Percentiles rank a stretch among this genome's conserved stretches.
Conservation (phyloP, 2,797 vertebrate genomes). For the Chiloscyllium punctatum region DNA sequence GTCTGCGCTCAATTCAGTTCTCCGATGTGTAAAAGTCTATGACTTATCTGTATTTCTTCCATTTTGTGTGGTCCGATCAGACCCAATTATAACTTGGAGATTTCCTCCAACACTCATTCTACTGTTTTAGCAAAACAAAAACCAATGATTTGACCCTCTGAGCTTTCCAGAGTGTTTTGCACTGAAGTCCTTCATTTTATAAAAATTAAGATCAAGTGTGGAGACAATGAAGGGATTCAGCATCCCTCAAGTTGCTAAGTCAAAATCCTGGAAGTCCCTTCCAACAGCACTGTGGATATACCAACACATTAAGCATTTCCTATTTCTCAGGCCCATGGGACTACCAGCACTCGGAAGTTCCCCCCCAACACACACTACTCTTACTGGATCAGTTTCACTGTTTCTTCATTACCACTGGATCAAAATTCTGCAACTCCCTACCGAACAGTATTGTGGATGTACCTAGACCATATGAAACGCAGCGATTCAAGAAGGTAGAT, state of each 20-base stretch:
- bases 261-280: too few relatives aligned
- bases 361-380: too few relatives aligned
- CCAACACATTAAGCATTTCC: background rate
- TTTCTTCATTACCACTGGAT: too few relatives aligned
- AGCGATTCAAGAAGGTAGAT: too few relatives aligned
- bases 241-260: background rate
- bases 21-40: background rate
- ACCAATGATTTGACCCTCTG: background rate
- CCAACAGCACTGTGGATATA: too few relatives aligned
- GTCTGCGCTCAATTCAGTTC: background rate
- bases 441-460: too few relatives aligned
- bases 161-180: background rate
- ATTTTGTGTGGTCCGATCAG: background rate
- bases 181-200: background rate
- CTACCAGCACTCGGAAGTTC: too few relatives aligned
- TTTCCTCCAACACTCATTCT: background rate
- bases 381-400: too few relatives aligned
- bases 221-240: background rate
- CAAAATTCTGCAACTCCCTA: too few relatives aligned
- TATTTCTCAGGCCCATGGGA: background rate
- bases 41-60: background rate
- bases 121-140: background rate
- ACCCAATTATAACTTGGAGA: background rate
- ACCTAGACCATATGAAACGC: too few relatives aligned
- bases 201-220: background rate